Evolutionary conservation across 2,113 vertebrate genomes (phyloP).

Genomic region (Pseudorectes ferrugineus): DNA sequence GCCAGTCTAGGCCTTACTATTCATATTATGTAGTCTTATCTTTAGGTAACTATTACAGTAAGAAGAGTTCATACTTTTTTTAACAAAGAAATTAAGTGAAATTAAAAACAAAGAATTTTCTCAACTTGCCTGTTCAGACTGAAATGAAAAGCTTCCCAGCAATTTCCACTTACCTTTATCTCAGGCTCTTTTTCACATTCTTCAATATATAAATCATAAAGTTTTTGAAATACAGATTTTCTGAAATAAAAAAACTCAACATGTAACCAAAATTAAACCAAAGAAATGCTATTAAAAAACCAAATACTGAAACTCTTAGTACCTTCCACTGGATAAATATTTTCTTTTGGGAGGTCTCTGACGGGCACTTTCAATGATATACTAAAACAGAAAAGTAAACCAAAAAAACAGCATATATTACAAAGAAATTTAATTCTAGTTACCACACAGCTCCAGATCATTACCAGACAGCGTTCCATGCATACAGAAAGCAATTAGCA

Average conservation of each 20-base stretch:
- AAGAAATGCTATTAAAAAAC: neutral
- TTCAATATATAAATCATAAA: slow-evolving; percentile 96
- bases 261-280: slow-evolving; percentile 24
- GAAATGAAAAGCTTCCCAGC: neutral
- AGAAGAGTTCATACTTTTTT: neutral
- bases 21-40: neutral
- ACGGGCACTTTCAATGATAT: slow-evolving; percentile 97
- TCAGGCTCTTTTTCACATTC: slow-evolving; percentile 99
- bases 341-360: slow-evolving; percentile 93
- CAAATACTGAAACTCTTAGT: neutral
- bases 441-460: neutral
- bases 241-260: slow-evolving; percentile 63
- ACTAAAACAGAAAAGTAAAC: slow-evolving; percentile 73
- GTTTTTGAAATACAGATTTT: slow-evolving; percentile 97
- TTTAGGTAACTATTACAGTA: neutral
- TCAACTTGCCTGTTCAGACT: neutral
- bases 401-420: neutral
- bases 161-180: slow-evolving; percentile 85
- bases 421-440: neutral
- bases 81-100: neutral
- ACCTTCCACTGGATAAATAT: slow-evolving; percentile 86
- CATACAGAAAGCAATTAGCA: neutral
- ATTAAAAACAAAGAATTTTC: neutral
- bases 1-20: neutral
- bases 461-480: neutral